Conservation (phyloP, 2,113 vertebrate genomes). For the Bos taurus region ARS-UCD2.0 NC_037333.1:53102501-53103000, state of each 20-base stretch:
- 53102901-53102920: background rate
- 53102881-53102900: constrained; percentile 9
- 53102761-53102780: background rate
- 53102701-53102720: background rate
- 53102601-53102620: background rate
- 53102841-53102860: constrained; percentile 2
- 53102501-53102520: background rate
- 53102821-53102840: background rate
- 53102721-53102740: background rate
- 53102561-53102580: background rate
- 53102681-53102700: background rate
- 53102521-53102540: background rate
- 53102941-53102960: background rate
- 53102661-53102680: background rate
- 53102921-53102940: background rate
- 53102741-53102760: background rate
- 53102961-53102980: constrained; percentile 4
- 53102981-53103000: constrained; percentile 24
- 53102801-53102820: background rate
- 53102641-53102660: background rate
- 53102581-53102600: background rate
- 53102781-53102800: background rate
- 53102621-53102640: background rate
- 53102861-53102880: background rate
- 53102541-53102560: background rate